Evolutionary conservation across 2,888 invertebrate species (phyloP).

Genomic region (Tillus elongatus): DNA sequence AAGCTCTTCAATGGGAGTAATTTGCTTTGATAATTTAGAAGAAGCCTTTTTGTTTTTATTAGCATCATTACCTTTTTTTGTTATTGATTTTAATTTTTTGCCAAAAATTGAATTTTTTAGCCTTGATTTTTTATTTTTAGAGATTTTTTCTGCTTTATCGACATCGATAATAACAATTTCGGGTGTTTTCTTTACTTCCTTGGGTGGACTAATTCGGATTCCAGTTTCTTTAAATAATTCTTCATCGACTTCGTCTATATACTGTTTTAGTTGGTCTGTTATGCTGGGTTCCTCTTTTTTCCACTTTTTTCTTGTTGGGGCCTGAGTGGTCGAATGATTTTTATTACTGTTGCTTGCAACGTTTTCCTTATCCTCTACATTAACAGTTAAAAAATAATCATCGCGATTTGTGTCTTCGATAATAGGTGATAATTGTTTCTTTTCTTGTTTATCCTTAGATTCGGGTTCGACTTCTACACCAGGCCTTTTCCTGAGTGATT

Average conservation of each 20-base stretch:
- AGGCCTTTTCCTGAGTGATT: slow-evolving; percentile 10
- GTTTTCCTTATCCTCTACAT: slow-evolving; percentile 25
- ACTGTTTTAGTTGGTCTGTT: slow-evolving; percentile 35
- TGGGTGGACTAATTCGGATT: slow-evolving; percentile 21
- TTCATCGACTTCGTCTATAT: slow-evolving; percentile 36
- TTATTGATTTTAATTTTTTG: slow-evolving; percentile 30
- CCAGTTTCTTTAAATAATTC: slow-evolving; percentile 35
- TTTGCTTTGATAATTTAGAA: not conserved
- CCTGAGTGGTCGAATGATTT: slow-evolving; percentile 10
- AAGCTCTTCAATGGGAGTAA: slow-evolving; percentile 7
- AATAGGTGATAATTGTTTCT: slow-evolving; percentile 67
- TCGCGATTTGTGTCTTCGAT: slow-evolving; percentile 67
- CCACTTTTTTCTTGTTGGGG: slow-evolving; percentile 21
- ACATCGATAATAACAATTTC: slow-evolving; percentile 39
- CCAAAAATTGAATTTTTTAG: slow-evolving; percentile 27
- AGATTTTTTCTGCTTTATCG: slow-evolving; percentile 38
- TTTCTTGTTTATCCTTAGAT: slow-evolving; percentile 52
- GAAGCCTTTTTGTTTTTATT: slow-evolving; percentile 15
- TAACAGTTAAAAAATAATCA: slow-evolving; percentile 48
- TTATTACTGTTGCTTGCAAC: slow-evolving; percentile 22
- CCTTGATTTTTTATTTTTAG: slow-evolving; percentile 25
- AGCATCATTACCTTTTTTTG: slow-evolving; percentile 25
- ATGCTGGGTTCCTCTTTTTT: slow-evolving; percentile 26
- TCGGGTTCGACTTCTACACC: slow-evolving; percentile 49
- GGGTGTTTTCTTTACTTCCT: slow-evolving; percentile 23